Evolutionary conservation across 1,140 invertebrate species (phyloP), one percentile per base, ranked within the genome.

Genomic region (Penaeus vannamei): DNA sequence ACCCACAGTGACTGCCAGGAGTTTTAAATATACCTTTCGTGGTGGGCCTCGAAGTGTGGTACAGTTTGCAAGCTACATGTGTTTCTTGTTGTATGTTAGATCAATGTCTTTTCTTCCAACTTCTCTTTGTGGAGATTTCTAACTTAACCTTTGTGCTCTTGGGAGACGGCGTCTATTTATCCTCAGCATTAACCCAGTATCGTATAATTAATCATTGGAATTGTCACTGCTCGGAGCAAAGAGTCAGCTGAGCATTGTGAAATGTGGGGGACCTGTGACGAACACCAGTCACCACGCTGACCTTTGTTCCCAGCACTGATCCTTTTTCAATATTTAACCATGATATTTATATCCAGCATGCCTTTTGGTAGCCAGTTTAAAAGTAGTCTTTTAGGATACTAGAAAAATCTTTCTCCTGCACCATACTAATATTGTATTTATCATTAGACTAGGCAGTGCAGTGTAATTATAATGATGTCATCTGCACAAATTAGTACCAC

Each of bases 151-250:
- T 59, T 59, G 53, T 53, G 29, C 46, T n/a, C 60, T 46, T 81
- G 79, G 79, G 79, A 81, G 79, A 81, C 79, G 77, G 77, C n/a
- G 36, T 80, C 53, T 81, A 59, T 81, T 81, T 81, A 81, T 46
- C 36, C 79, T 81, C 22, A 17, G 36, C 42, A 81, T 60, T 81
- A 60, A 81, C 79, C 46, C n/a, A 36, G 29, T 81, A 81, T 53
- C 53, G 53, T 53, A 53, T 53, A 53, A 53, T 53, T 53, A 53
- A 53, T 53, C 53, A 53, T 59, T 59, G 46, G 12, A n/a, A 20
- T n/a, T 26, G 79, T 59, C 79, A 81, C 79, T 81, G 79, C 20
- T 26, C 12, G 46, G 79, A 59, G 79, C 46, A 59, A 60, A 10
- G 79, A 53, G 79, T 59, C 79, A 60, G 79, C 79, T 20, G 79